Conservation (phyloP, 2,797 vertebrate species). For the Leuciscus waleckii region DNA sequence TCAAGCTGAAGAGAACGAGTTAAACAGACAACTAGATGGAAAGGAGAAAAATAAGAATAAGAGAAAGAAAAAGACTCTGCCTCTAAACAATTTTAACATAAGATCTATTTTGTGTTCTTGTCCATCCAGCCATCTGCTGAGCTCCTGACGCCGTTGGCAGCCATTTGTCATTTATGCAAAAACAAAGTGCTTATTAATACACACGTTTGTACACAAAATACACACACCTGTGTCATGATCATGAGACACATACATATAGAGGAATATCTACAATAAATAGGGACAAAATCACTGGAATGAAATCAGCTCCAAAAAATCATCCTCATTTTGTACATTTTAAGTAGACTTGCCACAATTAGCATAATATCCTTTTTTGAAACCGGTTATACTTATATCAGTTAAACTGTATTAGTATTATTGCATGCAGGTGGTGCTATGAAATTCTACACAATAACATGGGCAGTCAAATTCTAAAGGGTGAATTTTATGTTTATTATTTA, state of each 20-base stretch:
- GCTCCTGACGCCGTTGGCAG: background rate
- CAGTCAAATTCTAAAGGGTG: too few relatives aligned
- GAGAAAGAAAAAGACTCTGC: background rate
- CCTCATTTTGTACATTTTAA: background rate
- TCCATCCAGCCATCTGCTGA: background rate
- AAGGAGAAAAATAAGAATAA: background rate
- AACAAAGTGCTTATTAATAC: background rate
- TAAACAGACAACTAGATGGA: background rate
- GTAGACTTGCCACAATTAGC: background rate
- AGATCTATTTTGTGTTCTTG: background rate
- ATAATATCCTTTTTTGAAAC: background rate
- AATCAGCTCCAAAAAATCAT: background rate
- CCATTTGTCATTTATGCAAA: background rate
- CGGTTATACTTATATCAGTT: background rate
- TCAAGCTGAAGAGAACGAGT: conserved; percentile 1
- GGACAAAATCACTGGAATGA: background rate
- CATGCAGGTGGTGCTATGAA: background rate
- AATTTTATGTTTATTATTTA: too few relatives aligned
- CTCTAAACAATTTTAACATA: background rate
- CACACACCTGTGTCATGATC: background rate
- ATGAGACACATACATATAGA: background rate
- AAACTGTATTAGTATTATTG: background rate
- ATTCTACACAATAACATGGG: too few relatives aligned
- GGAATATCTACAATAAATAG: background rate
- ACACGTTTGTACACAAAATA: background rate